Percentiles rank a stretch among this genome's conserved stretches.
Evolutionary conservation across 1,140 invertebrate species (phyloP).

Genomic region (Halictus rubicundus): DNA sequence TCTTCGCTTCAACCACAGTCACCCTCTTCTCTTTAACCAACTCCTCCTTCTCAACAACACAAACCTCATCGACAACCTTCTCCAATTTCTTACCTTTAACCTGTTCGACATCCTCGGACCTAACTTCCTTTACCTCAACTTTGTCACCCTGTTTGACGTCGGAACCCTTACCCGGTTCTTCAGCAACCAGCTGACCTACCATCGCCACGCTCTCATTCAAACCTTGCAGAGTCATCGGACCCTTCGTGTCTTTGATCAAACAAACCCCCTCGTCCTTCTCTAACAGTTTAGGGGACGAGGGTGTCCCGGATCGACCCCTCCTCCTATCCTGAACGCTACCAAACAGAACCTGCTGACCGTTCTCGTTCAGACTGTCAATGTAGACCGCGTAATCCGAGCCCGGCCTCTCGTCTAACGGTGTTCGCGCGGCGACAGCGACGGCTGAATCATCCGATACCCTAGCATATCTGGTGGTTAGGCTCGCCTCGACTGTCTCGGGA

Average conservation of each 20-base stretch:
- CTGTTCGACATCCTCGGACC: no score
- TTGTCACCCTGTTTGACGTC: neutral
- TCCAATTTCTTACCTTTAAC: neutral
- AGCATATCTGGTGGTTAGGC: slow-evolving; percentile 72
- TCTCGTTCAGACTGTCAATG: slow-evolving; percentile 45
- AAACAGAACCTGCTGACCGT: slow-evolving; percentile 70
- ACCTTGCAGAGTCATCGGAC: neutral
- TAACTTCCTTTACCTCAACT: neutral
- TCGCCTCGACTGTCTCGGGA: slow-evolving; percentile 74
- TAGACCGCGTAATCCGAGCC: slow-evolving; percentile 24
- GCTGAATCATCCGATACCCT: slow-evolving; percentile 54
- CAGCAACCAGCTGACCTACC: neutral
- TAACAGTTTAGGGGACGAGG: slow-evolving; percentile 10
- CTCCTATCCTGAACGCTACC: slow-evolving; percentile 70
- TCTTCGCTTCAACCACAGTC: neutral
- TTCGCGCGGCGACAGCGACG: slow-evolving; percentile 2
- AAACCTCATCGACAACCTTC: neutral
- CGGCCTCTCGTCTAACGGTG: neutral
- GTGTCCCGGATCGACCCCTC: slow-evolving; percentile 26
- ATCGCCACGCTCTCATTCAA: neutral
- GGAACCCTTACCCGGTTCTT: neutral
- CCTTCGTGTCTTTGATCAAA: neutral
- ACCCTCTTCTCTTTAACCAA: neutral
- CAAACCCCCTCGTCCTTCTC: neutral
- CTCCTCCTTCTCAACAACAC: neutral